Evolutionary conservation across 2,888 invertebrate species (phyloP).

Genomic region (Archaeoteleia sp.): DNA sequence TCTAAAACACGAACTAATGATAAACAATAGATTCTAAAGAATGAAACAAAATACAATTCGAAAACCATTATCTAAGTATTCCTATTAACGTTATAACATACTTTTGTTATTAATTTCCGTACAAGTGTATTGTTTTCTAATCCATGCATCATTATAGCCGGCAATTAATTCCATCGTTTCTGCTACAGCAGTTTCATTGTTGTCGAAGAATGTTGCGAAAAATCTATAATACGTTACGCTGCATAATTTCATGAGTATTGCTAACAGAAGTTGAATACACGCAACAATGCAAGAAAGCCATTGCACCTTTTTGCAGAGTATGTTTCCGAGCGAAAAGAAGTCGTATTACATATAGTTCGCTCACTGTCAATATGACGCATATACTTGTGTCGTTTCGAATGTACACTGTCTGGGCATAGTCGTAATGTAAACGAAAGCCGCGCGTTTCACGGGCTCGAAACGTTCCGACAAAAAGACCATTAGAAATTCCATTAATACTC

Average conservation of each 20-base stretch:
- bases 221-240: constrained; percentile 14
- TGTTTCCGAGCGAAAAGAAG: constrained; percentile 32
- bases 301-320: constrained; percentile 34
- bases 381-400: constrained; percentile 43
- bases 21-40: no score
- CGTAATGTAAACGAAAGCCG: constrained; percentile 40
- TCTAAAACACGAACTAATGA: no score
- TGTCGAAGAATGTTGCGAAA: background rate
- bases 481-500: constrained; percentile 68
- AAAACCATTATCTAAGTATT: no score
- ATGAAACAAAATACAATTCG: no score
- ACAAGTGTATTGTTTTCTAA: no score
- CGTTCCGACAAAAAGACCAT: constrained; percentile 60
- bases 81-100: no score
- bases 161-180: no score
- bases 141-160: no score
- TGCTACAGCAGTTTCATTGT: no score
- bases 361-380: constrained; percentile 31
- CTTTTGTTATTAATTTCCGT: no score
- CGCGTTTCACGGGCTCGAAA: constrained; percentile 45
- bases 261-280: constrained; percentile 26
- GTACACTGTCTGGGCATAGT: constrained; percentile 42
- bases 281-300: constrained; percentile 45
- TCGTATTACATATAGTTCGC: constrained; percentile 39
- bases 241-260: constrained; percentile 42